Conservation (phyloP, 2,113 vertebrate genomes). For the Callipepla squamata region DNA sequence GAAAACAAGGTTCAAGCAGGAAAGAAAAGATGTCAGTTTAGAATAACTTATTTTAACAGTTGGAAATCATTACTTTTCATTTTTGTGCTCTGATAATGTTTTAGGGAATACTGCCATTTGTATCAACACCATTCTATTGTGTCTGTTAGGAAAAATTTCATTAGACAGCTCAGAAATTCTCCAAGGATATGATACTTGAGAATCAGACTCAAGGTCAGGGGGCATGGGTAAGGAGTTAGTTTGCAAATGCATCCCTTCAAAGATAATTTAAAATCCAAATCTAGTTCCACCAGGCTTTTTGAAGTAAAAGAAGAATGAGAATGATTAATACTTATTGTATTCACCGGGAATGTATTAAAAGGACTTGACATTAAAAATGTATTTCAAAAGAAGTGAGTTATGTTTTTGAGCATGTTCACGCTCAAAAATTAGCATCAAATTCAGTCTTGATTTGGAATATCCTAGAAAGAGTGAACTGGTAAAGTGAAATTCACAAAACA, state of each 20-base stretch:
- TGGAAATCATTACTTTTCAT: neutral
- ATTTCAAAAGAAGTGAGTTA: neutral
- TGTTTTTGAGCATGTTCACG: neutral
- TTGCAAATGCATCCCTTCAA: neutral
- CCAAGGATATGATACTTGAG: neutral
- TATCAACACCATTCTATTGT: neutral
- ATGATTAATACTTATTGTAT: neutral
- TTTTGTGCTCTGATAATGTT: accelerated
- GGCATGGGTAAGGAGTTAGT: neutral
- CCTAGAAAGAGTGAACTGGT: neutral
- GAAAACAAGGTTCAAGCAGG: neutral
- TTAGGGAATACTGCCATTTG: neutral
- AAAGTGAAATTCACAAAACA: neutral
- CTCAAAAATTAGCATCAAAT: neutral
- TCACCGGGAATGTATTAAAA: neutral
- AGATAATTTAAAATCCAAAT: neutral
- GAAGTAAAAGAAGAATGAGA: neutral
- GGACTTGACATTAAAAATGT: neutral
- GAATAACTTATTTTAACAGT: neutral
- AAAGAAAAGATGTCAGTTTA: neutral
- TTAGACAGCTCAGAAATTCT: neutral
- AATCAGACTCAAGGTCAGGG: accelerated
- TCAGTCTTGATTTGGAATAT: neutral
- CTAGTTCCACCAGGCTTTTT: neutral
- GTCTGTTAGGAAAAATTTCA: neutral